A percentile compares a stretch with the other conserved stretches of the same genome.
Evolutionary conservation across 2,113 vertebrate genomes (phyloP).

Genomic region (Microcebus lehilahytsara): DNA sequence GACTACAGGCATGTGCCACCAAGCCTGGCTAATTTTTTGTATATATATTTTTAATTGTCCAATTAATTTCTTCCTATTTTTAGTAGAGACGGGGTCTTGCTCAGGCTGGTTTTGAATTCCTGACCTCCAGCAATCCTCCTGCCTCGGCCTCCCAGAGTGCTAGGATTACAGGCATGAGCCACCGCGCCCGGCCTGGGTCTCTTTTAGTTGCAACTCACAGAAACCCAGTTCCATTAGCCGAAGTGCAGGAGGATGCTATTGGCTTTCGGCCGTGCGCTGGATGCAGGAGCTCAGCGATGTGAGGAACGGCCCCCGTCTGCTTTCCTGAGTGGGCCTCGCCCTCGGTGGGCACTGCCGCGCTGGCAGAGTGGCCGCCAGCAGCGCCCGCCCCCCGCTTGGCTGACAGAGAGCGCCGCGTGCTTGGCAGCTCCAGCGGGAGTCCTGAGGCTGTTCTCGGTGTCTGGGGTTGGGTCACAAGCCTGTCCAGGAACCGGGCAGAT

Average conservation of each 20-base stretch:
- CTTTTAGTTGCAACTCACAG: not conserved
- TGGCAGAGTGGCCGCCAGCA: too few species aligned
- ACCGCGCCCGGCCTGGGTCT: not conserved
- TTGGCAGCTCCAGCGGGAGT: accelerated
- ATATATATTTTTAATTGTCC: too few species aligned
- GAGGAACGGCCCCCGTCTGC: not conserved
- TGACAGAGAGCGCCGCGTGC: accelerated
- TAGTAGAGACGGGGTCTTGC: too few species aligned
- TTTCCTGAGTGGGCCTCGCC: not conserved
- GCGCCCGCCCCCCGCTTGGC: accelerated
- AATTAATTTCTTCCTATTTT: too few species aligned
- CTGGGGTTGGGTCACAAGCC: not conserved
- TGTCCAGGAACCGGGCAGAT: not conserved
- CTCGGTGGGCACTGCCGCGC: not conserved
- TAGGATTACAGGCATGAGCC: too few species aligned
- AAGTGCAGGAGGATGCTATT: accelerated
- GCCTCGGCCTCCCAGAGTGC: too few species aligned
- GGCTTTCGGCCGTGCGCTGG: not conserved
- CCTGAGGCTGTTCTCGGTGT: not conserved
- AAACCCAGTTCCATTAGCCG: not conserved
- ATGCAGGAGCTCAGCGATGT: not conserved
- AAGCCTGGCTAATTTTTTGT: too few species aligned
- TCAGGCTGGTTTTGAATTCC: too few species aligned
- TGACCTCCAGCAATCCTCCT: too few species aligned
- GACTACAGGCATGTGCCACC: too few species aligned